Percentiles rank a stretch among this genome's conserved stretches.
phyloP scores from a whole-genome alignment of 2,888 invertebrate genomes.

The Agrotis exclamationis region DNA sequence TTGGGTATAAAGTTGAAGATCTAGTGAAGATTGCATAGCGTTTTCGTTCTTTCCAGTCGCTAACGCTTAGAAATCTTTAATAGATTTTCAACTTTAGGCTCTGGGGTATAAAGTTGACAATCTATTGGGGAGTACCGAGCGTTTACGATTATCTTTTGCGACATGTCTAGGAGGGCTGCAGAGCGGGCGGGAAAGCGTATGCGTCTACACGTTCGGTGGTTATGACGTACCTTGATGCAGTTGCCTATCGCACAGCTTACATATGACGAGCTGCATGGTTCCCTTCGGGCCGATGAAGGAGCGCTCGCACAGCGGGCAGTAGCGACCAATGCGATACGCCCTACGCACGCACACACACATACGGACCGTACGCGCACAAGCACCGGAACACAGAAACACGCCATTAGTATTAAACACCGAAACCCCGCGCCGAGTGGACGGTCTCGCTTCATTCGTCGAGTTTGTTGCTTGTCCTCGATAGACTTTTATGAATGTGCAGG shows the following conservation, averaged over 20 bases:
- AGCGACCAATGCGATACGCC: conserved; percentile 94
- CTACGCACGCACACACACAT: conserved; percentile 89
- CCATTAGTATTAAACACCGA: conserved; percentile 86
- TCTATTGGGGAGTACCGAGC: too few relatives aligned
- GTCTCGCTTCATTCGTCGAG: conserved; percentile 69
- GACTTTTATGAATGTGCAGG: conserved; percentile 19
- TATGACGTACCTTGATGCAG: conserved; percentile 90
- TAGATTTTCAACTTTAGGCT: too few relatives aligned
- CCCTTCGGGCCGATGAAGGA: conserved; percentile 93
- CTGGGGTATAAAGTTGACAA: too few relatives aligned
- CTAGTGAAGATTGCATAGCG: too few relatives aligned
- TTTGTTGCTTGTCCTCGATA: conserved; percentile 81
- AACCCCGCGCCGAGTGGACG: conserved; percentile 63
- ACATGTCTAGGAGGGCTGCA: too few relatives aligned
- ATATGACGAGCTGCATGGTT: conserved; percentile 92
- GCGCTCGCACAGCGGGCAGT: conserved; percentile 94
- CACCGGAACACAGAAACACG: conserved; percentile 91
- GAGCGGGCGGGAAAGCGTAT: conserved; percentile 63
- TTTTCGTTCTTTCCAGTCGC: too few relatives aligned
- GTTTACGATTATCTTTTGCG: too few relatives aligned
- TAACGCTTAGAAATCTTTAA: too few relatives aligned
- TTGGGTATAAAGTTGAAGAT: too few relatives aligned
- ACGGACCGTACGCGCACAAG: conserved; percentile 87
- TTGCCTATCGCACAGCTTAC: conserved; percentile 91
- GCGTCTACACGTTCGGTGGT: conserved; percentile 73